Conservation (phyloP, 2,797 vertebrate species). For the Eupleurogrammus muticus region DNA sequence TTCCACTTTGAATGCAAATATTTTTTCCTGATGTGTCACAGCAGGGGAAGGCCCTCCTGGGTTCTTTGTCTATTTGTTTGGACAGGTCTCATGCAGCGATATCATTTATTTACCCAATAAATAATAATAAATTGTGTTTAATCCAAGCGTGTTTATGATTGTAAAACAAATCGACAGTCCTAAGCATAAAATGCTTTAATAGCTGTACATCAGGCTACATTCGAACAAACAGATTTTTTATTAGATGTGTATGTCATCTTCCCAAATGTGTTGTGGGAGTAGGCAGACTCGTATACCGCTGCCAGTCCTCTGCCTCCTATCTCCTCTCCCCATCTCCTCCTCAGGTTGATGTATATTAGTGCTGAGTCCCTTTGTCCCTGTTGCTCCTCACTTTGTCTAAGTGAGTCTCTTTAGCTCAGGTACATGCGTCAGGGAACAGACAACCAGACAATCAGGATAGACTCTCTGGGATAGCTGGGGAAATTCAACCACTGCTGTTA, state of each 20-base stretch:
- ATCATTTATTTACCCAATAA: not conserved
- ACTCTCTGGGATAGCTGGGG: slow-evolving; percentile 48
- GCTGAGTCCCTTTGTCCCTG: slow-evolving; percentile 57
- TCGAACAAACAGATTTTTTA: slow-evolving; percentile 33
- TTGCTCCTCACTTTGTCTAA: slow-evolving; percentile 68
- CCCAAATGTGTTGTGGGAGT: slow-evolving; percentile 24
- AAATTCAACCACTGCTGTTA: slow-evolving; percentile 45
- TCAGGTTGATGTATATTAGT: slow-evolving; percentile 69
- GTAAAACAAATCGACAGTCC: not conserved
- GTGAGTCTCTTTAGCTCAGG: slow-evolving; percentile 71
- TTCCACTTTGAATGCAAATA: slow-evolving; percentile 31
- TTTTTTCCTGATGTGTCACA: slow-evolving; percentile 16
- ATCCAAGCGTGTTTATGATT: not conserved
- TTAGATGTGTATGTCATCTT: slow-evolving; percentile 16
- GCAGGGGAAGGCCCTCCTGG: not conserved
- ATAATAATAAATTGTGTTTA: not conserved
- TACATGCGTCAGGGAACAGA: slow-evolving; percentile 73
- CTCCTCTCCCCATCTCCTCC: slow-evolving; percentile 11
- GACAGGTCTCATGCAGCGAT: not conserved
- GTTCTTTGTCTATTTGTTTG: not conserved
- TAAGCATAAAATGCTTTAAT: not conserved
- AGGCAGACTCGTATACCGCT: slow-evolving; percentile 7
- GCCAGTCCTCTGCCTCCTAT: slow-evolving; percentile 26
- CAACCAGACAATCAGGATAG: slow-evolving; percentile 70
- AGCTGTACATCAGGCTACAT: not conserved